phyloP scores from a whole-genome alignment of 2,797 vertebrate genomes.

The Lepus townsendii region DNA sequence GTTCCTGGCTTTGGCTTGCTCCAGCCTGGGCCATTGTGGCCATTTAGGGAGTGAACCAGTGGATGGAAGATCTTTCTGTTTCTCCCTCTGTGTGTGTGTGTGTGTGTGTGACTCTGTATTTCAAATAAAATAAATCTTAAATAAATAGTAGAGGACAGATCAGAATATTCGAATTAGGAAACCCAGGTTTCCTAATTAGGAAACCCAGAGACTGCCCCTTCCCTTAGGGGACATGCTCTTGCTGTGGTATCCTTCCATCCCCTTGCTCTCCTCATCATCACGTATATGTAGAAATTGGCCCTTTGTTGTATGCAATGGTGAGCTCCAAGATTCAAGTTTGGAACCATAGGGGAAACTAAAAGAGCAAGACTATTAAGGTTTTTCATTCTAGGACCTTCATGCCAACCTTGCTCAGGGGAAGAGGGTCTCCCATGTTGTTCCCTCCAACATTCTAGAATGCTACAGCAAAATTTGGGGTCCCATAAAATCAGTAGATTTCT shows the following conservation, averaged over 20 bases:
- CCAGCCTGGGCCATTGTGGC: too few species aligned
- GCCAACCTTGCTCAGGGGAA: neutral
- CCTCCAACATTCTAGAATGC: neutral
- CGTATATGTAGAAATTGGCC: neutral
- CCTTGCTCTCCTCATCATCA: neutral
- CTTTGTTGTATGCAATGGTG: neutral
- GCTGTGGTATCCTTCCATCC: neutral
- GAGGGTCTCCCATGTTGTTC: neutral
- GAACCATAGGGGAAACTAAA: neutral
- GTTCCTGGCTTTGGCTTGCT: too few species aligned
- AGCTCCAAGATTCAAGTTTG: neutral
- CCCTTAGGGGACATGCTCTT: neutral
- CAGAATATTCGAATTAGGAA: neutral
- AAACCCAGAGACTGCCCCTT: neutral
- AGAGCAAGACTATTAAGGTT: neutral
- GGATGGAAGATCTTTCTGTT: too few species aligned
- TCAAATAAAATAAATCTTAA: too few species aligned
- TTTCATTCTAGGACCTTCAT: constrained; percentile 12
- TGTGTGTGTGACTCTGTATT: too few species aligned
- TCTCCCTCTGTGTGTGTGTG: too few species aligned
- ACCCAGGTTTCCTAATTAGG: neutral
- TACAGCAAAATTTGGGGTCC: neutral
- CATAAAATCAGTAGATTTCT: constrained; percentile 14
- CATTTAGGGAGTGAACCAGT: too few species aligned
- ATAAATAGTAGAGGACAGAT: neutral